Percentiles rank a stretch among this genome's conserved stretches.
Evolutionary conservation across 2,888 invertebrate genomes (phyloP).

Genomic region (Polymixis flavicincta): DNA sequence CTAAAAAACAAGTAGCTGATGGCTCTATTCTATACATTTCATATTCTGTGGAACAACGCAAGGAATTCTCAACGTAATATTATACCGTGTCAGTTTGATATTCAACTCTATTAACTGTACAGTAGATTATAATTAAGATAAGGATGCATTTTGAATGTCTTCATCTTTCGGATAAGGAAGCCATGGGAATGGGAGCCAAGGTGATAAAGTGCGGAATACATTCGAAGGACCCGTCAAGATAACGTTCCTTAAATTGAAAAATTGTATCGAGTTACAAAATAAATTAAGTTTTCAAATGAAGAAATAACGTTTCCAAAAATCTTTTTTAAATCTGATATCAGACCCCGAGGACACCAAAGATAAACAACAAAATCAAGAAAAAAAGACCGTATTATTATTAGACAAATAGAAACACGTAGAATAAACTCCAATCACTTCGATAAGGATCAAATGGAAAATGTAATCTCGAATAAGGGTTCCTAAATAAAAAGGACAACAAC

Average conservation of each 20-base stretch:
- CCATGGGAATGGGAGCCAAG: constrained; percentile 12
- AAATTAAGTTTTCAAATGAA: constrained; percentile 33
- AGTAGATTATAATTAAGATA: constrained; percentile 58
- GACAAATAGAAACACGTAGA: constrained; percentile 46
- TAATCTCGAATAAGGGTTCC: constrained; percentile 45
- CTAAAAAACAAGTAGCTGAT: constrained; percentile 46
- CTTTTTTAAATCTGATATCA: constrained; percentile 19
- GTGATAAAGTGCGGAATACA: constrained; percentile 43
- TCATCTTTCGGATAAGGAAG: constrained; percentile 43
- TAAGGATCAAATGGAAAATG: constrained; percentile 59
- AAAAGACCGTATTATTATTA: constrained; percentile 19
- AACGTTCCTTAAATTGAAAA: constrained; percentile 25
- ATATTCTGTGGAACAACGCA: constrained; percentile 41
- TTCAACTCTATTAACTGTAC: constrained; percentile 49
- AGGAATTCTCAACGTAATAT: constrained; percentile 50
- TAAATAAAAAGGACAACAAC: constrained; percentile 54
- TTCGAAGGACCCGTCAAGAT: constrained; percentile 46
- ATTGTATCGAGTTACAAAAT: constrained; percentile 26
- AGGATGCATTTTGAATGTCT: constrained; percentile 50
- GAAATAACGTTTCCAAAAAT: constrained; percentile 10
- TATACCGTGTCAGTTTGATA: constrained; percentile 52
- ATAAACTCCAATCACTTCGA: constrained; percentile 52
- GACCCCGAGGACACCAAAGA: background rate
- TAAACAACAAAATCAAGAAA: constrained; percentile 27
- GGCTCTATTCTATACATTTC: constrained; percentile 35